phyloP scores from a whole-genome alignment of 2,797 vertebrate genomes.

The Channa striata region DNA sequence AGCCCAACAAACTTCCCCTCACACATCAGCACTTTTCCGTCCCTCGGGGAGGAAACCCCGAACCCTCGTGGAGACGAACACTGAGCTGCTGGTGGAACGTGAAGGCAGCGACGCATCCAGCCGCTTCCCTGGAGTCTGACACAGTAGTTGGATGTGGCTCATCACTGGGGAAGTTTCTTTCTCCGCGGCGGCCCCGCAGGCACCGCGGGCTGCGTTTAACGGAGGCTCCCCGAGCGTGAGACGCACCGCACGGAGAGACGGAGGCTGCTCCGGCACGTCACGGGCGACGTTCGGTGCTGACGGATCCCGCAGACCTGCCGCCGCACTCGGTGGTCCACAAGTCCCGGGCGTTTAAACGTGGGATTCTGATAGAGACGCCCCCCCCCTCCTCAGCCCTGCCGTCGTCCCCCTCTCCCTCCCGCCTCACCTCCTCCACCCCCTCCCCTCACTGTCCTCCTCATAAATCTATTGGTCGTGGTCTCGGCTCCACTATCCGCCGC shows the following conservation, averaged over 20 bases:
- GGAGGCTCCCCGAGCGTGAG: conserved; percentile 17
- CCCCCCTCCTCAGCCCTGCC: background rate
- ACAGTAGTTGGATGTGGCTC: background rate
- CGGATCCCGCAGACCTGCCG: conserved; percentile 31
- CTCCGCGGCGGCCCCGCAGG: conserved; percentile 30
- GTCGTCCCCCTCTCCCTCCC: background rate
- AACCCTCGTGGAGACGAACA: too few relatives aligned
- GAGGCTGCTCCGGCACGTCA: too few relatives aligned
- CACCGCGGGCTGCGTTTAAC: conserved; percentile 4
- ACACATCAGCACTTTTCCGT: conserved; percentile 43
- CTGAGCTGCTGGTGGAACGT: too few relatives aligned
- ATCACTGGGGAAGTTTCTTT: conserved; percentile 33
- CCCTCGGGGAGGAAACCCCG: conserved; percentile 5
- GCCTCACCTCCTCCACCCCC: background rate
- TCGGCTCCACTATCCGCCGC: conserved; percentile 88
- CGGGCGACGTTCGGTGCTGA: background rate
- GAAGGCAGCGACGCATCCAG: background rate
- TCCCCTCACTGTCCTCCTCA: conserved; percentile 62
- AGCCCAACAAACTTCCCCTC: conserved; percentile 23
- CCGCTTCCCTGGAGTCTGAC: background rate
- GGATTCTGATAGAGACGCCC: conserved; percentile 26
- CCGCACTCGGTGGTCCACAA: conserved; percentile 23
- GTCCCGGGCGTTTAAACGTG: conserved; percentile 6
- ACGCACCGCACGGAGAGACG: too few relatives aligned
- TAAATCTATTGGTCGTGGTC: conserved; percentile 97